Percentiles rank a stretch among this genome's conserved stretches.
Conservation (phyloP, 2,888 invertebrate species). For the Deilephila elpenor region DNA sequence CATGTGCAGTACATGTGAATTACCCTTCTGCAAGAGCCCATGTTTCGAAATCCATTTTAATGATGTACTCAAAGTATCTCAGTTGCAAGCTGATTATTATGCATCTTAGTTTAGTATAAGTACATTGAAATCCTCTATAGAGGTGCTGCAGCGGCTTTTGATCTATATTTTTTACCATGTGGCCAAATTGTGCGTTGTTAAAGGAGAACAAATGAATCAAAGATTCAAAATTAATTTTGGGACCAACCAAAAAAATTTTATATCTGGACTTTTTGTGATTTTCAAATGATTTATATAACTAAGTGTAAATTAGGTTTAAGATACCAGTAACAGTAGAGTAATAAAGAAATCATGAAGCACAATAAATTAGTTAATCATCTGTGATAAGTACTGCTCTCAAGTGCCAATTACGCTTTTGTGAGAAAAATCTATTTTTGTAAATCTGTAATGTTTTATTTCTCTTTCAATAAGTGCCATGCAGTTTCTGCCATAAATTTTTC, state of each 20-base stretch:
- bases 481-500: constrained; percentile 70
- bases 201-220: constrained; percentile 52
- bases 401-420: constrained; percentile 62
- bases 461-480: constrained; percentile 67
- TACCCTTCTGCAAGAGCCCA: constrained; percentile 80
- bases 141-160: constrained; percentile 38
- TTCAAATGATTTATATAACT: constrained; percentile 22
- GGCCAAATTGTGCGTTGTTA: constrained; percentile 36
- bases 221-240: constrained; percentile 58
- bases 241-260: constrained; percentile 51
- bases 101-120: constrained; percentile 62
- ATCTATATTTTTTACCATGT: constrained; percentile 1
- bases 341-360: constrained; percentile 62
- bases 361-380: constrained; percentile 66
- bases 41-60: constrained; percentile 81
- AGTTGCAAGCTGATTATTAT: constrained; percentile 77
- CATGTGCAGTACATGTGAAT: constrained; percentile 80
- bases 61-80: constrained; percentile 76
- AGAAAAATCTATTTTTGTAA: constrained; percentile 46
- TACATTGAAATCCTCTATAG: constrained; percentile 47
- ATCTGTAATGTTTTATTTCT: constrained; percentile 25
- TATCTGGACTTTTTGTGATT: constrained; percentile 11
- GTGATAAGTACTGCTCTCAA: constrained; percentile 73
- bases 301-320: constrained; percentile 43
- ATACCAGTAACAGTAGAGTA: constrained; percentile 51